Base-by-base conservation (phyloP, 2,113 vertebrate species). In the Plecotus auritus region DNA sequence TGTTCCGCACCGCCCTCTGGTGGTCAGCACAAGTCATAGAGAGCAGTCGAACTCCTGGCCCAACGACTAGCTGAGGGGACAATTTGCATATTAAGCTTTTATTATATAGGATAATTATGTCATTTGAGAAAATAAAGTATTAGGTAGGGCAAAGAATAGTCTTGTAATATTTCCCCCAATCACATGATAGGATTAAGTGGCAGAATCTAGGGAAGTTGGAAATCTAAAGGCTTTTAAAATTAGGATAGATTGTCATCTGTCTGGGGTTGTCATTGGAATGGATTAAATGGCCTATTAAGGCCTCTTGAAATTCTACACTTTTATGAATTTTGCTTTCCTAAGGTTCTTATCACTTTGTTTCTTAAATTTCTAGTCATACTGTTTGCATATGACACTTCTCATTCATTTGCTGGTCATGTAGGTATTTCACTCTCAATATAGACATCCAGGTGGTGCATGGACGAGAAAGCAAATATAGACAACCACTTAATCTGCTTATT, bases 261-360 rank as follows among this genome's bases (percentile, higher is more conserved):
- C 69, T 93, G 28, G 20, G 7, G 42, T 96, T 93, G 87, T 90
- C 72, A 72, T 66, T 93, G 81, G 70, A 85, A 76, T 96, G 85
- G 47, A 77, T 96, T 96, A 85, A 85, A 72, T 96, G 86, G 73
- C 30, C 88, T 93, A 22, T 78, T 90, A 88, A 94, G 77, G 69
- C 40, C 42, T 76, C 47, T 78, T 92, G 74, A 87, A 95, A 96
- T 96, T 94, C 56, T 84, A 81, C 94, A 94, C 87, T 94, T 94
- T 37, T 74, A 90, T 85, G 91, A 94, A 91, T 96, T 96, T 97
- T 96, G 67, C 88, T 85, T 96, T 81, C 40, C 30, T 94, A 54
- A 67, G n/a, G 51, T 92, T 94, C 70, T 95, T 95, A 93, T 42
- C 85, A 85, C 49, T 93, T 94, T 85, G 73, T 85, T 90, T 93